Percentiles rank a stretch among this genome's conserved stretches.
Evolutionary conservation across 2,888 invertebrate genomes (phyloP).

Genomic region (Notocelia uddmanniana): DNA sequence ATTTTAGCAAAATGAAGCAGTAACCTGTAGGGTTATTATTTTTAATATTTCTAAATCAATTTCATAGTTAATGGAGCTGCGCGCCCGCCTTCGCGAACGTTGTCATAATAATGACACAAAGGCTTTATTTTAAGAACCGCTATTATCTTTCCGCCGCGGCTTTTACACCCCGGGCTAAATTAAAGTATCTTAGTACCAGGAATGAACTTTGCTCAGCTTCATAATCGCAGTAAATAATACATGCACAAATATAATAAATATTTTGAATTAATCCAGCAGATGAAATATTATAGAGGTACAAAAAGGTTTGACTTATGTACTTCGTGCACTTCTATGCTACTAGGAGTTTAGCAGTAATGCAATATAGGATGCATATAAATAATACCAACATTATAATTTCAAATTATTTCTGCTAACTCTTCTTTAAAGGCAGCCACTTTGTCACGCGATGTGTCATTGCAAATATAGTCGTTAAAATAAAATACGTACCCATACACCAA

Average conservation of each 20-base stretch:
- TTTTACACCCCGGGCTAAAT: constrained; percentile 65
- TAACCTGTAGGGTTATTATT: constrained; percentile 25
- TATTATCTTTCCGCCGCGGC: constrained; percentile 70
- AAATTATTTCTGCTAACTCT: background rate
- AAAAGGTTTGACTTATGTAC: background rate
- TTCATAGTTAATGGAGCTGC: constrained; percentile 40
- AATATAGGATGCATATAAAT: background rate
- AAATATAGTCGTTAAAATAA: constrained; percentile 13
- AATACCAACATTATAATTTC: constrained; percentile 2
- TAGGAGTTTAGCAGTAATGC: background rate
- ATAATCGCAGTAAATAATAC: constrained; percentile 8
- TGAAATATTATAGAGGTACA: constrained; percentile 1
- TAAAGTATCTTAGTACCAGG: constrained; percentile 64
- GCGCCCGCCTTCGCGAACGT: constrained; percentile 46
- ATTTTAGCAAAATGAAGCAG: background rate
- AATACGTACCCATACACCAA: background rate
- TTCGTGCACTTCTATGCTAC: background rate
- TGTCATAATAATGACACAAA: constrained; percentile 73
- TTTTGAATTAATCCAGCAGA: background rate
- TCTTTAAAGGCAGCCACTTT: background rate
- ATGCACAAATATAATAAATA: background rate
- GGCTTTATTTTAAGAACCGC: constrained; percentile 76
- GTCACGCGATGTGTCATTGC: constrained; percentile 20
- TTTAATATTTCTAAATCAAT: constrained; percentile 36
- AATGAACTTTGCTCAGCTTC: constrained; percentile 38